Conservation (phyloP, 1,140 invertebrate species). For the Holotrichia oblita region DNA sequence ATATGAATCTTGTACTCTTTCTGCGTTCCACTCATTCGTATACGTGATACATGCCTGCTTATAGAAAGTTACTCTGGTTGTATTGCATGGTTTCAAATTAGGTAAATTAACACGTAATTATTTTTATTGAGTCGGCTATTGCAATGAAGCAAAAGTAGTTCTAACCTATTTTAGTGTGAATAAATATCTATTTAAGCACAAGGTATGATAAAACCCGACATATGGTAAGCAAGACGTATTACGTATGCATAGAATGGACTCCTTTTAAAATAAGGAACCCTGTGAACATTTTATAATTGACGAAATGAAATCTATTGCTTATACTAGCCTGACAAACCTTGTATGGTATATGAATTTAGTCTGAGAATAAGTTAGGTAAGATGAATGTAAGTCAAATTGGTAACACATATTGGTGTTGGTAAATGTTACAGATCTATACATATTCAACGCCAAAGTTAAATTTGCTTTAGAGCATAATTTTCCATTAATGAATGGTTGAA, state of each 20-base stretch:
- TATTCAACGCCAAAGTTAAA: too few species aligned
- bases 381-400: too few species aligned
- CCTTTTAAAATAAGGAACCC: background rate
- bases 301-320: background rate
- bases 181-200: conserved; percentile 5
- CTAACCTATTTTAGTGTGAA: conserved; percentile 8
- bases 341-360: too few species aligned
- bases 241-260: background rate
- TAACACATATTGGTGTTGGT: too few species aligned
- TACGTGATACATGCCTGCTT: background rate
- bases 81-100: conserved; percentile 12
- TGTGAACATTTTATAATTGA: background rate
- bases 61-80: conserved; percentile 29
- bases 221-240: background rate
- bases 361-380: too few species aligned
- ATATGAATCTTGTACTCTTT: background rate
- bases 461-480: too few species aligned
- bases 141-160: background rate
- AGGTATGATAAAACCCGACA: background rate
- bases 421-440: too few species aligned
- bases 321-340: background rate
- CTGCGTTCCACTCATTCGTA: background rate
- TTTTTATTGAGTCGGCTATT: conserved; percentile 13
- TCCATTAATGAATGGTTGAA: too few species aligned
- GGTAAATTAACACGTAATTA: conserved; percentile 28